Evolutionary conservation across 1,140 invertebrate genomes (phyloP).

Genomic region (Megalonaias nervosa): DNA sequence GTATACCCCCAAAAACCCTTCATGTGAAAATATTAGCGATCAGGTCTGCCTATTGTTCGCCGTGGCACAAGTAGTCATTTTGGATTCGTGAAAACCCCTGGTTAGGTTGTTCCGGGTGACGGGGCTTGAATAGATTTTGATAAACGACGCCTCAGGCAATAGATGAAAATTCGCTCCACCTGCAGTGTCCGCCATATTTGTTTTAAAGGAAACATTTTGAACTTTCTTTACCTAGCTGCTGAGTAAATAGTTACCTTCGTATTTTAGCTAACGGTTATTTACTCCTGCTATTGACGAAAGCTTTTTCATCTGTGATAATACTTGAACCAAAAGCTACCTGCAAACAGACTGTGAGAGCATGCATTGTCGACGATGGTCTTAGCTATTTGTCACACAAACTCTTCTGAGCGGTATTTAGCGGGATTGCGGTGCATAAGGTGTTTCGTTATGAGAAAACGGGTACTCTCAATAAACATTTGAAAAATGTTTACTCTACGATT

Average conservation of each 20-base stretch:
- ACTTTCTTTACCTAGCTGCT: slow-evolving; percentile 3
- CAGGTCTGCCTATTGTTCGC: slow-evolving; percentile 22
- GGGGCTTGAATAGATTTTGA: slow-evolving; percentile 10
- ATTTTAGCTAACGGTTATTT: slow-evolving; percentile 10
- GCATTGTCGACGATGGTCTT: not conserved
- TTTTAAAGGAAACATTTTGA: slow-evolving; percentile 40
- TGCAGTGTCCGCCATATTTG: slow-evolving; percentile 28
- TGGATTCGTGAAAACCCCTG: slow-evolving; percentile 1
- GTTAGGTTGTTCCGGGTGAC: slow-evolving; percentile 1
- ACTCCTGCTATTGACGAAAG: slow-evolving; percentile 11
- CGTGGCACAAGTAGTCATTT: slow-evolving; percentile 25
- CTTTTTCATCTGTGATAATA: not conserved
- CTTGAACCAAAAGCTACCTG: not conserved
- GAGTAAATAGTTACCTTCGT: slow-evolving; percentile 20
- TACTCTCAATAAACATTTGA: too few relatives aligned
- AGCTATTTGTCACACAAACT: too few relatives aligned
- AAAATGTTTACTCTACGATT: too few relatives aligned
- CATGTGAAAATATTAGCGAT: slow-evolving; percentile 33
- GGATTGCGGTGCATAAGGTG: too few relatives aligned
- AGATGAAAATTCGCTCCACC: slow-evolving; percentile 9
- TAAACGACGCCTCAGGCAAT: slow-evolving; percentile 16
- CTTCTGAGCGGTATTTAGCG: too few relatives aligned
- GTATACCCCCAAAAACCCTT: not conserved
- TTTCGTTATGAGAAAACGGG: too few relatives aligned
- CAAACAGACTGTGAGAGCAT: not conserved